Conservation (phyloP, 1,140 invertebrate species). For the Ganaspis sp. region DNA sequence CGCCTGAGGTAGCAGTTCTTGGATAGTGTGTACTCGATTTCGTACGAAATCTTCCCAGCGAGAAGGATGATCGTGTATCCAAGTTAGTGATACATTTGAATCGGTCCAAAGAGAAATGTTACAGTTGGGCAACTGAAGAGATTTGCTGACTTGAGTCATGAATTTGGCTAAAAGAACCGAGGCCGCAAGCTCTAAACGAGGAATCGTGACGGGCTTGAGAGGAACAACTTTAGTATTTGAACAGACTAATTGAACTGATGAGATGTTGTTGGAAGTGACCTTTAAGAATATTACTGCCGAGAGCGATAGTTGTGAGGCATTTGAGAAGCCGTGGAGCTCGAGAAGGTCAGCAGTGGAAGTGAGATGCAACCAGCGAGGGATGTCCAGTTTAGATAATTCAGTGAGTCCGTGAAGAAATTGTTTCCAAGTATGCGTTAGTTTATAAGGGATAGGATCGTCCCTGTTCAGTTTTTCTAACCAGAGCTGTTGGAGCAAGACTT, state of each 20-base stretch:
- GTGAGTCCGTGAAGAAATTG: neutral
- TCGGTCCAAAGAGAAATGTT: neutral
- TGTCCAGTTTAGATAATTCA: neutral
- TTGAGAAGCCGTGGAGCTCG: neutral
- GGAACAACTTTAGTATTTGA: conserved; percentile 18
- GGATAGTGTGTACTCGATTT: neutral
- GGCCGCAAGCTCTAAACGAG: conserved; percentile 30
- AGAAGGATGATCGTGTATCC: neutral
- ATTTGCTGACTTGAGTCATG: neutral
- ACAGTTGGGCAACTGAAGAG: neutral
- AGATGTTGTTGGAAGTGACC: neutral
- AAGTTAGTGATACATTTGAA: neutral
- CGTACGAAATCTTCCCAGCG: neutral
- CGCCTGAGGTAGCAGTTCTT: neutral
- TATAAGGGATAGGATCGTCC: too few species aligned
- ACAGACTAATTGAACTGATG: neutral
- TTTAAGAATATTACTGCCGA: neutral
- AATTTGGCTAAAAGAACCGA: neutral
- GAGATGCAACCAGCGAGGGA: neutral
- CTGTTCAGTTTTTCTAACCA: neutral
- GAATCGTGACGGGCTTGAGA: conserved; percentile 26
- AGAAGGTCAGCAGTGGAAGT: neutral
- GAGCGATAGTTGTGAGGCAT: neutral
- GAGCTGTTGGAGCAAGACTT: neutral
- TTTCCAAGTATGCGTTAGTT: neutral